Evolutionary conservation across 2,797 vertebrate genomes (phyloP).

Genomic region (Eleutherodactylus coqui): DNA sequence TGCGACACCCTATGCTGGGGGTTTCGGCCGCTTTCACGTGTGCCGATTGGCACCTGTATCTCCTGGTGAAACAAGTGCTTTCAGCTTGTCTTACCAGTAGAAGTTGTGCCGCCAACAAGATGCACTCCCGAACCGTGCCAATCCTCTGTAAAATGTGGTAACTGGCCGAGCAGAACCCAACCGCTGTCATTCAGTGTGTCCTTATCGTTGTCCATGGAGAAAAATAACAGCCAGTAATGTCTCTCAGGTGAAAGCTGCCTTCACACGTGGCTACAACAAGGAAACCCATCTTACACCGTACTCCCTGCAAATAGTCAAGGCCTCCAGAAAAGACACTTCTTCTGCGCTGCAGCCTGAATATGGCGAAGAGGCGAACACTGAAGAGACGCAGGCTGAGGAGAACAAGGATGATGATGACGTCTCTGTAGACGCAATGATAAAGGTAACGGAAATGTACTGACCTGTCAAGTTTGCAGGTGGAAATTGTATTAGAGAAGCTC

Average conservation of each 20-base stretch:
- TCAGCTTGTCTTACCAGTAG: no score
- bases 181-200: not conserved
- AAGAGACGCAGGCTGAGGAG: constrained; percentile 75
- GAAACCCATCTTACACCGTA: constrained; percentile 90
- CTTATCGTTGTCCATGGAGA: not conserved
- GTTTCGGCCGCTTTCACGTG: no score
- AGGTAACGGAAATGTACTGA: constrained; percentile 76
- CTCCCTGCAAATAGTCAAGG: constrained; percentile 83
- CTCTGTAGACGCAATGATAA: constrained; percentile 91
- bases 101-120: no score
- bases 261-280: constrained; percentile 93
- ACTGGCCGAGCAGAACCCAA: no score
- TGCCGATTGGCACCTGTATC: no score
- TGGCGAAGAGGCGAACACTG: constrained; percentile 71
- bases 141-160: no score
- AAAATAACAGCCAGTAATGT: not conserved
- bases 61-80: no score
- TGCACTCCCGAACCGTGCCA: no score
- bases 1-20: no score
- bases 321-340: constrained; percentile 72
- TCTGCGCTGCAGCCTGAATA: constrained; percentile 70
- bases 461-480: not conserved
- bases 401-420: constrained; percentile 77
- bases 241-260: constrained; percentile 92
- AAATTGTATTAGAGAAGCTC: not conserved